Evolutionary conservation across 2,888 invertebrate species (phyloP), one percentile per base, ranked within the genome.

Genomic region (Acheta domesticus): DNA sequence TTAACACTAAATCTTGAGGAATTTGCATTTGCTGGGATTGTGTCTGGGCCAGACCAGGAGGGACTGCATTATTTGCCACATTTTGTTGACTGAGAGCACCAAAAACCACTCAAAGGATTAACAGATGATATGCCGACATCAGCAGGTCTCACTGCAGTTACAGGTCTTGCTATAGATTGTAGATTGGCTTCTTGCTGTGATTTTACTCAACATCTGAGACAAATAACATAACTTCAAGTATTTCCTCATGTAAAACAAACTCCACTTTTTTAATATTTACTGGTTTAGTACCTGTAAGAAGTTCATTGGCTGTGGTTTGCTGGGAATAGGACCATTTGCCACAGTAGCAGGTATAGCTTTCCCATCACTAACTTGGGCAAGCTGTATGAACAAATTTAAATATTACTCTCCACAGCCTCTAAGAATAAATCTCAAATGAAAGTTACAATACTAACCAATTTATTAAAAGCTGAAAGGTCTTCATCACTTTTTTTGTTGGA

Each of bases 381-480:
- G 85, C 92, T 92, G 84, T 11, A 85, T 85, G 79, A 79, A 81
- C 75, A 77, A 80, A 79, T 77, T 62, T 62, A 62, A n/a, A 62
- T 79, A 48, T 75, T 75, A 79, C 48, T 48, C 1, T 73, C 23
- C n/a, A 23, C 36, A 78, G 11, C n/a, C 19, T 19, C 23, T n/a
- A 78, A n/a, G 23, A 19, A 19, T 4, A 12, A 62, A 78, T 5
- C 0, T 48, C 49, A 19, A 62, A 48, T 36, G 14, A 14, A 73
- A 8, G 36, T 36, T 8, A 36, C 5, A 5, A 8, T 19, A 86
- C 89, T 88, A 86, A 93, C 93, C 86, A 95, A 88, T 87, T 93
- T 91, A 84, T 93, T 93, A 86, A 95, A 95, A 78, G 94, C 94
- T 83, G 92, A 90, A 85, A 93, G 89, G 85, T 95, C 94, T 84